These are phyloP conservation scores for Melanotaenia maccullochi DNA, from an alignment of 2,797 vertebrate species.

Conservation along the genomic window DNA sequence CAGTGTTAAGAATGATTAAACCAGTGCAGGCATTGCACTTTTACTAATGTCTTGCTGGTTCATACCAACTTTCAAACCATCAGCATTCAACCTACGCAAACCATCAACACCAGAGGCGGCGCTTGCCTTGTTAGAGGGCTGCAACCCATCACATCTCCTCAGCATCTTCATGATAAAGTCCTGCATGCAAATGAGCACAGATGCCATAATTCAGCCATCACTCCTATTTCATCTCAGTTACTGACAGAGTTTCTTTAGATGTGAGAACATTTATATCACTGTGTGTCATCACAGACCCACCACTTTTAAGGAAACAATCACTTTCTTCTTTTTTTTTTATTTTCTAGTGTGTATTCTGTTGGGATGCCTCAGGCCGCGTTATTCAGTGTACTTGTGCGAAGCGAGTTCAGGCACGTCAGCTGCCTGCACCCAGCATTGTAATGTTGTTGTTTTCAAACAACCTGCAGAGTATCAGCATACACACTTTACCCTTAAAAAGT, in stretches of 20 bases:
- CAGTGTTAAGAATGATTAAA: not conserved
- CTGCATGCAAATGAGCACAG: too few relatives aligned
- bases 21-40: not conserved
- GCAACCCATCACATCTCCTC: not conserved
- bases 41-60: not conserved
- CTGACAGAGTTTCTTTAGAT: not conserved
- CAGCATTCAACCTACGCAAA: not conserved
- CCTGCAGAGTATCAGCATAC: constrained; percentile 20
- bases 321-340: constrained; percentile 23
- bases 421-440: constrained; percentile 18
- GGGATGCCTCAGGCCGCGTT: constrained; percentile 43
- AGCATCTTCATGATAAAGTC: not conserved
- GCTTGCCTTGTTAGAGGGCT: not conserved
- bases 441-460: constrained; percentile 37
- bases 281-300: constrained; percentile 3
- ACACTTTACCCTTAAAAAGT: constrained; percentile 1
- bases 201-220: not conserved
- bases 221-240: not conserved
- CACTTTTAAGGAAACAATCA: constrained; percentile 7
- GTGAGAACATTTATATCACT: not conserved
- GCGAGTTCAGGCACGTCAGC: constrained; percentile 44
- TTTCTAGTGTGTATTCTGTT: constrained; percentile 20
- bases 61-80: not conserved
- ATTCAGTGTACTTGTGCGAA: constrained; percentile 38
- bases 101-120: not conserved